A percentile compares a stretch with the other conserved stretches of the same genome.
These are phyloP conservation scores for Numenius phaeopus DNA, from an alignment of 2,797 vertebrate genomes.

Conservation along the genomic window DNA sequence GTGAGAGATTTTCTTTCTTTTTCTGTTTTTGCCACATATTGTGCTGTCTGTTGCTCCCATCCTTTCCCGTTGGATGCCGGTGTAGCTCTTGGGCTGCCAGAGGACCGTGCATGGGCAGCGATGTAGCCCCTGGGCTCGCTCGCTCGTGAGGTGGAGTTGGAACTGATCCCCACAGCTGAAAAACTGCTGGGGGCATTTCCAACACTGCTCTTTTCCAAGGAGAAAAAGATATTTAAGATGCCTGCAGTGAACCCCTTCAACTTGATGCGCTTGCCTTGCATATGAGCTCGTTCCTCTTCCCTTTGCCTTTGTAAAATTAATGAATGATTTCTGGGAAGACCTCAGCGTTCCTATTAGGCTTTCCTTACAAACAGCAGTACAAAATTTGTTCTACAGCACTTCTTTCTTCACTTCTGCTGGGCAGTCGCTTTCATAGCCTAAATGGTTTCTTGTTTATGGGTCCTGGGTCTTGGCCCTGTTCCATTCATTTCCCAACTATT, in stretches of 20 bases:
- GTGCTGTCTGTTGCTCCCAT: not conserved
- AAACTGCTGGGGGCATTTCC: not conserved
- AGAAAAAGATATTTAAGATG: not conserved
- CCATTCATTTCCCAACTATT: constrained; percentile 60
- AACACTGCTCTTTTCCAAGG: not conserved
- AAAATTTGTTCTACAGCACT: not conserved
- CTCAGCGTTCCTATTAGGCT: not conserved
- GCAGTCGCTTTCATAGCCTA: not conserved
- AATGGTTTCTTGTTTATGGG: constrained; percentile 32
- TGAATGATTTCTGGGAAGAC: not conserved
- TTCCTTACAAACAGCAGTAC: not conserved
- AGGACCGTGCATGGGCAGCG: rapidly evolving
- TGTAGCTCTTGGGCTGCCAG: not conserved
- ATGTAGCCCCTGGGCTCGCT: not conserved
- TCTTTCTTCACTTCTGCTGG: not conserved
- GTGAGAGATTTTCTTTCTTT: not conserved
- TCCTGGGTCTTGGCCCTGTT: constrained; percentile 74
- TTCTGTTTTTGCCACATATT: not conserved
- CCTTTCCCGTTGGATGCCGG: not conserved
- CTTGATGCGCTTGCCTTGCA: not conserved
- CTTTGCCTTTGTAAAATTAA: not conserved
- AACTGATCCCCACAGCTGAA: not conserved
- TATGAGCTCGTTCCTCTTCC: not conserved
- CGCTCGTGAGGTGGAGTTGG: not conserved
- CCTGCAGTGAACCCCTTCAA: not conserved